Conservation (phyloP, 2,797 vertebrate genomes). For the Spea hammondii region DNA sequence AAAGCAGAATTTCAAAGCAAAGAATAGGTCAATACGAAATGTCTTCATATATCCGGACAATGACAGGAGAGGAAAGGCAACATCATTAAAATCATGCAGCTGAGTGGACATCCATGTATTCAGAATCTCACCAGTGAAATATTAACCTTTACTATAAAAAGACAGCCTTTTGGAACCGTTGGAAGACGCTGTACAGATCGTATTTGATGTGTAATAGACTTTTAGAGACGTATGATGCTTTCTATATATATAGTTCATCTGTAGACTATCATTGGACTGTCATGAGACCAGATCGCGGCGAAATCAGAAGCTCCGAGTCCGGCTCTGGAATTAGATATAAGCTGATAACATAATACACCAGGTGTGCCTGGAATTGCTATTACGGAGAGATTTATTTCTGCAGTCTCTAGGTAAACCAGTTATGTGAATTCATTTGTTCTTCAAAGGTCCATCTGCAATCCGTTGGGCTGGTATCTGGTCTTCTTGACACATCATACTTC, state of each 20-base stretch:
- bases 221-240: too few species aligned
- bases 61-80: constrained; percentile 2
- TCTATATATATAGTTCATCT: not conserved
- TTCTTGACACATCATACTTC: too few species aligned
- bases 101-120: not conserved
- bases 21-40: constrained; percentile 31
- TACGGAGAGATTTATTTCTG: too few species aligned
- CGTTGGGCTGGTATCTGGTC: too few species aligned
- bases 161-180: not conserved
- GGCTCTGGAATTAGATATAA: not conserved
- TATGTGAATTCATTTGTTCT: too few species aligned
- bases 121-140: constrained; percentile 3
- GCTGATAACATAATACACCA: not conserved
- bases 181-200: too few species aligned
- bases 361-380: too few species aligned
- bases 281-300: not conserved
- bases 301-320: not conserved
- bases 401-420: too few species aligned
- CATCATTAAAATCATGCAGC: not conserved
- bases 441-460: too few species aligned
- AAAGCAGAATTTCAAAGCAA: constrained; percentile 5
- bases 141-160: constrained; percentile 36
- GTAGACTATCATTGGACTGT: constrained; percentile 20
- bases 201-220: too few species aligned
- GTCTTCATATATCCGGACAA: constrained; percentile 11